phyloP scores from a whole-genome alignment of 2,113 vertebrate genomes.

The Hemiprocne comata region DNA sequence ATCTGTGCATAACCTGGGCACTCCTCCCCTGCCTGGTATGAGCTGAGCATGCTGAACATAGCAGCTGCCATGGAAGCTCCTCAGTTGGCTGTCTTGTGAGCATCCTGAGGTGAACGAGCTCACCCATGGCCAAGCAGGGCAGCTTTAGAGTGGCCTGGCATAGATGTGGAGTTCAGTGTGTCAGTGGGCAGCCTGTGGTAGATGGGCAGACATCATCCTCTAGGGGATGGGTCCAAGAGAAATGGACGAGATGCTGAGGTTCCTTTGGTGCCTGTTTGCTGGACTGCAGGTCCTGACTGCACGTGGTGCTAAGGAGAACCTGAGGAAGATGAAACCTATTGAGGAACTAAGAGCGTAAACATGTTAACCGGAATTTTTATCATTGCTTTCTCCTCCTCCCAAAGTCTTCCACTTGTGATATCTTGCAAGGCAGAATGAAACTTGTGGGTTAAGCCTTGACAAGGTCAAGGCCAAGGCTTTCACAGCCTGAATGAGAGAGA shows the following conservation, averaged over 20 bases:
- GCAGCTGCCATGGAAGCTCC: neutral
- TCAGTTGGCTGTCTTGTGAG: neutral
- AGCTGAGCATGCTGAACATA: neutral
- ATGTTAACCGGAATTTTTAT: neutral
- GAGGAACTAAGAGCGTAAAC: neutral
- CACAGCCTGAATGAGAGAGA: neutral
- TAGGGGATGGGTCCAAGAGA: neutral
- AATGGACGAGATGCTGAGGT: neutral
- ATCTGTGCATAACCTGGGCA: rapidly evolving
- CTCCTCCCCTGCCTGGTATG: neutral
- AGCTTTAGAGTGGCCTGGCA: neutral
- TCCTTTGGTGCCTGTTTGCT: neutral
- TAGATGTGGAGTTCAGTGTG: neutral
- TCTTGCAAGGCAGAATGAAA: neutral
- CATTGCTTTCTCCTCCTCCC: neutral
- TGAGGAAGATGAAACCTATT: neutral
- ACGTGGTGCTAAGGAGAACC: neutral
- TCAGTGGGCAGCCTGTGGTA: neutral
- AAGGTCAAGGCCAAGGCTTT: neutral
- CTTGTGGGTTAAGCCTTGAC: neutral
- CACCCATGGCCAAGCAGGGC: neutral
- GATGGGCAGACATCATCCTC: neutral
- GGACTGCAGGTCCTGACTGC: neutral
- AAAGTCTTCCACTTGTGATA: neutral
- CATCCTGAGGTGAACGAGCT: neutral